Conservation (phyloP, 2,113 vertebrate species). For the Connochaetes taurinus region DNA sequence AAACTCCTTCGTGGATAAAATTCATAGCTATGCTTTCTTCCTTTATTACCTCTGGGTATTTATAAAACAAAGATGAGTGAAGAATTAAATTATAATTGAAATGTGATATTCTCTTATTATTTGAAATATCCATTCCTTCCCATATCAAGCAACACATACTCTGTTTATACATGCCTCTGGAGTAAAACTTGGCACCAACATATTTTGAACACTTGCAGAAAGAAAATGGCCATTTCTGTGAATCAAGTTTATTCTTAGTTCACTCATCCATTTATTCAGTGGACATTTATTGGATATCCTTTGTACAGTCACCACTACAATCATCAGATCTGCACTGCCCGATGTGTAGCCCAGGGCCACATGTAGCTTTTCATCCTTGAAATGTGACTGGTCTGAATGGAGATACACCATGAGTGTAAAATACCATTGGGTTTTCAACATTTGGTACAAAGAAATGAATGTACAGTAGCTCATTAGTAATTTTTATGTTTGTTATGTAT, state of each 20-base stretch:
- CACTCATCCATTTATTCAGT: background rate
- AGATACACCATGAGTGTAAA: background rate
- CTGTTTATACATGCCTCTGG: background rate
- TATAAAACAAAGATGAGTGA: background rate
- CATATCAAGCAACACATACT: background rate
- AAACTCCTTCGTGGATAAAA: background rate
- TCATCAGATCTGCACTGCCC: background rate
- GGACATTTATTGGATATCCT: background rate
- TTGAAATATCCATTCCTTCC: background rate
- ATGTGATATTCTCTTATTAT: background rate
- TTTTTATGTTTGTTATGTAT: background rate
- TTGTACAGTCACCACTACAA: background rate
- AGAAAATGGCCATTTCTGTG: background rate
- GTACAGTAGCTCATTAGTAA: background rate
- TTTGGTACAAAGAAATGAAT: background rate
- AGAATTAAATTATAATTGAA: slow-evolving; percentile 21
- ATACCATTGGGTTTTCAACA: background rate
- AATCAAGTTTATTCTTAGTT: background rate
- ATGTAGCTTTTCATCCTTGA: background rate
- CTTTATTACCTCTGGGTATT: background rate
- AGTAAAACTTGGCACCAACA: background rate
- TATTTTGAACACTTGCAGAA: background rate
- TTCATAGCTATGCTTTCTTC: background rate
- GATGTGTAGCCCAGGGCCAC: background rate
- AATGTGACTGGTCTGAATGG: background rate